Evolutionary conservation across 2,113 vertebrate species (phyloP), one percentile per base, ranked within the genome.

Genomic region (Poeciliopsis retropinna): DNA sequence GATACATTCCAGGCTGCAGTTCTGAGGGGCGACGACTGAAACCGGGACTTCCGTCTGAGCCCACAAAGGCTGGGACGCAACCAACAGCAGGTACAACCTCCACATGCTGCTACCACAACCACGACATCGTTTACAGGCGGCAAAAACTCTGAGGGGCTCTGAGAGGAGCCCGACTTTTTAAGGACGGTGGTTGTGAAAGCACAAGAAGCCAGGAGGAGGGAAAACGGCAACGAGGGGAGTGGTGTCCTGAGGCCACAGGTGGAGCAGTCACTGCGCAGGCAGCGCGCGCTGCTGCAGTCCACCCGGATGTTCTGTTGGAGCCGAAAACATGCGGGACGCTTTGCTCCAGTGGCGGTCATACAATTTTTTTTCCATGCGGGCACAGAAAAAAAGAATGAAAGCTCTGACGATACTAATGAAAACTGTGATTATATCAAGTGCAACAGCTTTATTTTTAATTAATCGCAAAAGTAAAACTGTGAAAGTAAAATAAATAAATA

Each of bases 1-100:
- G 57, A 95, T 70, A 61, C 94, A 95, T 22, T 91, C 79, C 67
- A 95, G 75, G 0, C 70, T 85, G 87, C 94, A 94, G 85, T 90
- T 71, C 78, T 87, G 89, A 39, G 94, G 90, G 17, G 30, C 27
- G 61, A 92, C 63, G 41, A 63, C n/a, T 3, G 39, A 60, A 0
- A 41, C 57, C 0, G 63, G 1, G 60, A 2, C 69, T 3, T 83
- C 34, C 0, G 63, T 72, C 10, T 70, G 64, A n/a, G 84, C 81
- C 28, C 64, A 13, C 17, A 83, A 34, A 0, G 15, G 68, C 62
- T 5, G 51, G 27, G 29, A 15, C 0, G 78, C 25, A 0, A 10
- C 61, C 19, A 81, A 7, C 10, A 89, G 54, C 31, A 81, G 82
- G 32, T 22, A 82, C 29, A 88, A 22, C 74, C 4, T 72, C 88